These are phyloP conservation scores for Drosophila mimetica DNA, from an alignment of 2,888 invertebrate genomes.

Conservation along the genomic window DNA sequence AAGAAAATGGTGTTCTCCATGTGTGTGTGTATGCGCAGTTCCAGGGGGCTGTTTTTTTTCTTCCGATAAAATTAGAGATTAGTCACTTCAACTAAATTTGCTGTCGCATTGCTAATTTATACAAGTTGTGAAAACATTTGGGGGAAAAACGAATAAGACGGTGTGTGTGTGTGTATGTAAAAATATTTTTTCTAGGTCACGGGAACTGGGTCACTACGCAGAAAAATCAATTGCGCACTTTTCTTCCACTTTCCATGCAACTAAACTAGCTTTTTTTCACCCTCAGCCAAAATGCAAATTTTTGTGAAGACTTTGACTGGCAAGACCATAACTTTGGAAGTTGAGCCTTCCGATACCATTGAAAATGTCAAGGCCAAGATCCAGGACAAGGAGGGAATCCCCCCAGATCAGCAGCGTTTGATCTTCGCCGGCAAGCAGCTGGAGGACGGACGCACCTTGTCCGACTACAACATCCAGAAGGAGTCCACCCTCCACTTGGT, in stretches of 20 bases:
- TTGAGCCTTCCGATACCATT: conserved; percentile 36
- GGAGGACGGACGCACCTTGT: conserved; percentile 37
- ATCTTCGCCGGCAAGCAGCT: conserved; percentile 44
- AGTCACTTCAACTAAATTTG: conserved; percentile 15
- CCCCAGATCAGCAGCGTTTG: conserved; percentile 45
- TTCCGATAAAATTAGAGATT: conserved; percentile 13
- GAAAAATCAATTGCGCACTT: conserved; percentile 37
- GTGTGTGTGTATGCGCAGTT: conserved; percentile 8
- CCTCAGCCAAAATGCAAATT: conserved; percentile 39
- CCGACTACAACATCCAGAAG: conserved; percentile 42
- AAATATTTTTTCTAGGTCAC: conserved; percentile 21
- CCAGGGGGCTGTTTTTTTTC: background rate
- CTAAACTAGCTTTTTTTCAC: background rate
- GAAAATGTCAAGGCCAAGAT: conserved; percentile 41
- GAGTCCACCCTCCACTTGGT: conserved; percentile 36
- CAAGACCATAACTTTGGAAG: conserved; percentile 41
- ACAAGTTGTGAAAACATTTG: conserved; percentile 12
- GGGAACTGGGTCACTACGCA: conserved; percentile 43
- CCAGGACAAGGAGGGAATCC: conserved; percentile 43
- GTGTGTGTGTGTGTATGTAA: conserved; percentile 10
- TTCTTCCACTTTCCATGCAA: background rate
- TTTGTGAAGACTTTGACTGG: conserved; percentile 41
- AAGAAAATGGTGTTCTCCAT: conserved; percentile 4
- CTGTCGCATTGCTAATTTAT: conserved; percentile 5
- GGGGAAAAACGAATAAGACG: background rate